Evolutionary conservation across 2,113 vertebrate species (phyloP).

Genomic region (Caranx ignobilis): DNA sequence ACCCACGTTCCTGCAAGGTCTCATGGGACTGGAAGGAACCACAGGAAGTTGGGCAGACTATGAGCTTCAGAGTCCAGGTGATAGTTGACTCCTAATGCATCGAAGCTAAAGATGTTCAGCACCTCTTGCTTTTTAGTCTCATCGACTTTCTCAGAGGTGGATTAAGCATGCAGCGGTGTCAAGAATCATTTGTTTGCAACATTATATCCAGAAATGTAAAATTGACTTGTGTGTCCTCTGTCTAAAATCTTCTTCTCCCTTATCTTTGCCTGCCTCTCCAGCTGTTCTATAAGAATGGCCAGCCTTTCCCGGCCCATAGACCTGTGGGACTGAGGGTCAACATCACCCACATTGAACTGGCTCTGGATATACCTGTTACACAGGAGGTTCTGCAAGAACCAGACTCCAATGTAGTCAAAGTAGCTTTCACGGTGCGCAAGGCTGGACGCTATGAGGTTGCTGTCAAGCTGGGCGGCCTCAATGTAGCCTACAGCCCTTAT

Average conservation of each 20-base stretch:
- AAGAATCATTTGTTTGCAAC: background rate
- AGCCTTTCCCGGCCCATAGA: constrained; percentile 93
- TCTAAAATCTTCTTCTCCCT: background rate
- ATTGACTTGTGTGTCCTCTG: background rate
- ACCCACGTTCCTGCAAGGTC: constrained; percentile 97
- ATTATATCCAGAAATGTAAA: background rate
- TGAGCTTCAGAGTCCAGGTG: constrained; percentile 98
- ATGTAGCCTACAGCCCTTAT: constrained; percentile 97
- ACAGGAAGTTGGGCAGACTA: constrained; percentile 97
- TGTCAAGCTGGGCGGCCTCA: constrained; percentile 94
- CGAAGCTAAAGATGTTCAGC: background rate
- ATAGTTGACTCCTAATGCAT: background rate
- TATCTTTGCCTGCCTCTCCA: constrained; percentile 69
- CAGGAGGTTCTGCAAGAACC: constrained; percentile 96
- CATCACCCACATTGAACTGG: constrained; percentile 95
- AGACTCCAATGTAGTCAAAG: constrained; percentile 93
- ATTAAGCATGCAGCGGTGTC: background rate
- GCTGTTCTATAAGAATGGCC: constrained; percentile 98
- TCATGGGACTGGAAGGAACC: constrained; percentile 99
- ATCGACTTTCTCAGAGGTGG: background rate
- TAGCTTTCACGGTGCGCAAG: constrained; percentile 97
- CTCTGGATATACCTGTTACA: constrained; percentile 96
- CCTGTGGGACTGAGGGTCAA: constrained; percentile 94
- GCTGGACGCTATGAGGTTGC: constrained; percentile 96
- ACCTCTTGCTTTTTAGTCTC: background rate